A percentile compares a stretch with the other conserved stretches of the same genome.
These are phyloP conservation scores for Pollenia griseotomentosa DNA, from an alignment of 2,888 invertebrate species.

Conservation along the genomic window DNA sequence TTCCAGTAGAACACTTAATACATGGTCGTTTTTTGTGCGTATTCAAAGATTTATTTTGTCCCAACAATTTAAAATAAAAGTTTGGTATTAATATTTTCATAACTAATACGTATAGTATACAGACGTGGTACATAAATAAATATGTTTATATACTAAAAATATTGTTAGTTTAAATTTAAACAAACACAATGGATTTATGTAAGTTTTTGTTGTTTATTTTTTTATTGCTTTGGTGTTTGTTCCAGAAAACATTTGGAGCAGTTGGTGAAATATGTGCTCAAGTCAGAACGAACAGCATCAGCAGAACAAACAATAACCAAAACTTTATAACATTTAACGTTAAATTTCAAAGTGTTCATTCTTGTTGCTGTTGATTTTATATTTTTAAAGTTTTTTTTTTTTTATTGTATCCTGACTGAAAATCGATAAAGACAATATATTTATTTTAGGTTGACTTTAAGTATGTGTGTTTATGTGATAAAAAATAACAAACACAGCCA, in stretches of 20 bases:
- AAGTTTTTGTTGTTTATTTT: conserved; percentile 12
- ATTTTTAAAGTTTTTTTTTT: conserved; percentile 14
- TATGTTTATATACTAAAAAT: background rate
- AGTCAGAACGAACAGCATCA: background rate
- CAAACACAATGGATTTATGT: conserved; percentile 35
- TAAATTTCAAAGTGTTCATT: conserved; percentile 44
- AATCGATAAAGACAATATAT: conserved; percentile 69
- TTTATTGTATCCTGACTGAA: conserved; percentile 47
- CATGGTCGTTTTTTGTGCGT: background rate
- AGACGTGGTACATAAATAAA: background rate
- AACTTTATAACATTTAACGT: conserved; percentile 38
- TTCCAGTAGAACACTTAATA: background rate
- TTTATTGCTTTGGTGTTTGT: conserved; percentile 14
- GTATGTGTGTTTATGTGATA: conserved; percentile 35
- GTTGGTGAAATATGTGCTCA: conserved; percentile 11
- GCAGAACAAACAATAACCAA: conserved; percentile 28
- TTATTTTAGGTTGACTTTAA: conserved; percentile 53
- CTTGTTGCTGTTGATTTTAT: conserved; percentile 17
- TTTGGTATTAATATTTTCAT: conserved; percentile 8
- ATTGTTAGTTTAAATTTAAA: conserved; percentile 25
- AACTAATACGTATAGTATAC: background rate
- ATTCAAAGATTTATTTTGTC: background rate
- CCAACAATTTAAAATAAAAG: background rate
- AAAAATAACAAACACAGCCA: conserved; percentile 25
- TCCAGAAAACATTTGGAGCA: conserved; percentile 21